Evolutionary conservation across 2,888 invertebrate genomes (phyloP).

Genomic region (Amphipoea lucens): DNA sequence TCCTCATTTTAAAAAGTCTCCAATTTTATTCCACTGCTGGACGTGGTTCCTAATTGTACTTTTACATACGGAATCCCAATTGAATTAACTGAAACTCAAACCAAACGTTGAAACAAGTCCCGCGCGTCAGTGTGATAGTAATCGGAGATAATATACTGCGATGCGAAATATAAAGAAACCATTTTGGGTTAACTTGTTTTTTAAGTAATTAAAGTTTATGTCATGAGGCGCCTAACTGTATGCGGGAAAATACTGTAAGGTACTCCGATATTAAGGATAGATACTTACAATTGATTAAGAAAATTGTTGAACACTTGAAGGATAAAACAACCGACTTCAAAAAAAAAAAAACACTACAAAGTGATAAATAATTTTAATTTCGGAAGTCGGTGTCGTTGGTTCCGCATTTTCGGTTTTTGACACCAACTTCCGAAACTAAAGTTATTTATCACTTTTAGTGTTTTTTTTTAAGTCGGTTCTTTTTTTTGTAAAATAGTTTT

Average conservation of each 20-base stretch:
- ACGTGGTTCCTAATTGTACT: background rate
- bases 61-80: constrained; percentile 40
- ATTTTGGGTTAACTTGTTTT: constrained; percentile 59
- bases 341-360: no score
- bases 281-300: background rate
- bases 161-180: constrained; percentile 67
- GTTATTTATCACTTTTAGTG: no score
- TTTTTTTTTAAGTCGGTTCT: no score
- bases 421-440: no score
- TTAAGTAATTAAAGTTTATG: constrained; percentile 65
- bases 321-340: background rate
- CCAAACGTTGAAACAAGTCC: constrained; percentile 40
- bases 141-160: constrained; percentile 69
- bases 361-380: no score
- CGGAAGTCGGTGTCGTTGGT: no score
- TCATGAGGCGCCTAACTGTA: constrained; percentile 59
- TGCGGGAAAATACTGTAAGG: constrained; percentile 12
- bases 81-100: constrained; percentile 9
- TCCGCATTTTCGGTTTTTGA: no score
- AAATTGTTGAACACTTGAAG: background rate
- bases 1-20: background rate
- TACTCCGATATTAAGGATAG: background rate
- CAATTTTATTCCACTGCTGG: background rate
- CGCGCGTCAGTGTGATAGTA: constrained; percentile 57
- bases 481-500: no score